Evolutionary conservation across 92 coral and sea anemone genomes (phyloP).

Genomic region (Phymanthus crucifer): DNA sequence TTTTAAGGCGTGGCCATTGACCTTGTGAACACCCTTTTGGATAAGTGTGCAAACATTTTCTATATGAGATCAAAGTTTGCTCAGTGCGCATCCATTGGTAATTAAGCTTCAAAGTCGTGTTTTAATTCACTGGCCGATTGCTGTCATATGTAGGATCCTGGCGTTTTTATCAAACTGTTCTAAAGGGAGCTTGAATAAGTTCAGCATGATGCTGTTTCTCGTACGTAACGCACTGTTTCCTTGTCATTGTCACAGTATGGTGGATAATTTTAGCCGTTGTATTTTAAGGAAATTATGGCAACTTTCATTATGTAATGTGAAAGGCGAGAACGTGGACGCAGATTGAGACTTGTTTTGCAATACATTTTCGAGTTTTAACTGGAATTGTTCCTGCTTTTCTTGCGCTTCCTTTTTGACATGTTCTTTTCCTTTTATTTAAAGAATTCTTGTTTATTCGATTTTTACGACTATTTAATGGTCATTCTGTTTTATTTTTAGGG

Average conservation of each 20-base stretch:
- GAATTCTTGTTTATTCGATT: too few relatives aligned
- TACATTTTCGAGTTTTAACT: neutral
- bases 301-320: conserved; percentile 11
- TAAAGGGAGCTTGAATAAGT: neutral
- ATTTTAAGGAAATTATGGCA: neutral
- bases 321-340: neutral
- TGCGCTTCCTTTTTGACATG: too few relatives aligned
- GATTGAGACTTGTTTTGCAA: neutral
- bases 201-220: neutral
- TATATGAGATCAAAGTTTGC: neutral
- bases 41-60: neutral
- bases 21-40: neutral
- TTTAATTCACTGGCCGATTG: neutral
- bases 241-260: neutral
- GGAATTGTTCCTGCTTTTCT: neutral
- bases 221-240: neutral
- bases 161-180: neutral
- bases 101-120: neutral
- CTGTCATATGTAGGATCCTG: neutral
- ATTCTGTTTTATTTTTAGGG: too few relatives aligned
- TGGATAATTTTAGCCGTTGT: neutral
- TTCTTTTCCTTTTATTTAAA: too few relatives aligned
- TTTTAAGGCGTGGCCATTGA: conserved; percentile 5
- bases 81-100: neutral
- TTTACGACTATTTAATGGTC: too few relatives aligned